Conservation (phyloP, 2,888 invertebrate genomes). For the Osmoderma eremita region DNA sequence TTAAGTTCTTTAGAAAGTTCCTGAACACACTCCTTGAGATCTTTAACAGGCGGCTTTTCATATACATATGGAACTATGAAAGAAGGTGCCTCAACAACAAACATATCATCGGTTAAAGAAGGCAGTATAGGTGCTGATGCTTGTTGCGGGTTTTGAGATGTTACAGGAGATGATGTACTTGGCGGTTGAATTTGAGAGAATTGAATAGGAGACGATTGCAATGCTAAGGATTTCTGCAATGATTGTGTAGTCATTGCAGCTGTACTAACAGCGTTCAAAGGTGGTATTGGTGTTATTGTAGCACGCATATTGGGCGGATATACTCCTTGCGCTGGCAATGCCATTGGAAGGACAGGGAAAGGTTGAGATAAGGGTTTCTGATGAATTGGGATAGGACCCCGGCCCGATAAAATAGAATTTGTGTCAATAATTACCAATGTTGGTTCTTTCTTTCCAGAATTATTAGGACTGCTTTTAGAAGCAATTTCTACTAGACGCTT, state of each 20-base stretch:
- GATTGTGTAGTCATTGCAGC: slow-evolving; percentile 53
- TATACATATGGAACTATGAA: slow-evolving; percentile 94
- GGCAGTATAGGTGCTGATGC: slow-evolving; percentile 71
- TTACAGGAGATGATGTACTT: slow-evolving; percentile 50
- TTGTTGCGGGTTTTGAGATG: slow-evolving; percentile 51
- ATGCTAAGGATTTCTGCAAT: slow-evolving; percentile 54
- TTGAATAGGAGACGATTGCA: slow-evolving; percentile 26
- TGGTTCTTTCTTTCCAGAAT: slow-evolving; percentile 74
- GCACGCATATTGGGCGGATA: slow-evolving; percentile 72
- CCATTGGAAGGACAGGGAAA: slow-evolving; percentile 65
- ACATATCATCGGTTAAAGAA: slow-evolving; percentile 90
- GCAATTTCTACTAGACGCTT: slow-evolving; percentile 77
- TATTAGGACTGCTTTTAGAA: slow-evolving; percentile 66
- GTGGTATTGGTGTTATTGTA: slow-evolving; percentile 68
- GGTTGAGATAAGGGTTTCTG: slow-evolving; percentile 59
- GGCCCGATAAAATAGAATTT: slow-evolving; percentile 75
- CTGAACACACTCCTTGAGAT: slow-evolving; percentile 77
- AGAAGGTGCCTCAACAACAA: slow-evolving; percentile 90
- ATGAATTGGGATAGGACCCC: slow-evolving; percentile 68
- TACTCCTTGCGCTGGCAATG: slow-evolving; percentile 71
- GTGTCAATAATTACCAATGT: slow-evolving; percentile 84
- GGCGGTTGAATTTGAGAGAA: slow-evolving; percentile 34
- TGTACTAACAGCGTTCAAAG: slow-evolving; percentile 55
- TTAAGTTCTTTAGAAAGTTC: slow-evolving; percentile 73
- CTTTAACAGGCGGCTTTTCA: slow-evolving; percentile 86